Percentiles rank a stretch among this genome's conserved stretches.
Evolutionary conservation across 2,888 invertebrate genomes (phyloP).

Genomic region (Tetragonisca angustula): DNA sequence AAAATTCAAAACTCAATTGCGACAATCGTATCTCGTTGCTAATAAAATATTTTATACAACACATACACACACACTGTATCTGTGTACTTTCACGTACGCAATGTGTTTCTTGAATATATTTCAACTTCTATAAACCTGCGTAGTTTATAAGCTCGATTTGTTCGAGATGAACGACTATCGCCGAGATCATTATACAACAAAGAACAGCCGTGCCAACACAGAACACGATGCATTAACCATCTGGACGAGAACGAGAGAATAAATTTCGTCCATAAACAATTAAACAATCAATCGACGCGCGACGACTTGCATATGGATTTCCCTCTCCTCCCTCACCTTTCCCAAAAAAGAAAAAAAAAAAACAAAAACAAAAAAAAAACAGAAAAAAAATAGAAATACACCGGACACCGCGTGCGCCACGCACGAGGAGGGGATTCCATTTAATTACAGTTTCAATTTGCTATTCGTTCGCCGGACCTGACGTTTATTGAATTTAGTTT

Average conservation of each 20-base stretch:
- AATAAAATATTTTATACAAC: too few species aligned
- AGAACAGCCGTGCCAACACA: neutral
- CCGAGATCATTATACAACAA: neutral
- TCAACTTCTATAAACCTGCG: too few species aligned
- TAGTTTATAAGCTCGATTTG: too few species aligned
- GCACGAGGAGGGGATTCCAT: constrained; percentile 17
- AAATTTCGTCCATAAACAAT: constrained; percentile 38
- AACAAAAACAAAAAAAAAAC: neutral
- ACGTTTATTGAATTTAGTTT: constrained; percentile 41
- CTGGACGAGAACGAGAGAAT: neutral
- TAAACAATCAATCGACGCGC: constrained; percentile 47
- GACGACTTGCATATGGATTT: constrained; percentile 33
- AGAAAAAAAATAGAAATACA: neutral
- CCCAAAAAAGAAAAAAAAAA: neutral
- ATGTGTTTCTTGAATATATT: too few species aligned
- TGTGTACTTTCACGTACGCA: too few species aligned
- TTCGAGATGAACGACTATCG: neutral
- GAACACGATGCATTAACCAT: neutral
- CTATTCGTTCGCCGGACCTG: constrained; percentile 15
- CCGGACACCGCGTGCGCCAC: neutral
- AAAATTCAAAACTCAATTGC: too few species aligned
- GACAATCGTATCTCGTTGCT: too few species aligned
- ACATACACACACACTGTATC: too few species aligned
- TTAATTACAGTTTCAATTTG: constrained; percentile 57
- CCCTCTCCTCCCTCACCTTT: too few species aligned